Evolutionary conservation across 1,140 invertebrate species (phyloP), one percentile per base, ranked within the genome.

Genomic region (Aphelinus certus): DNA sequence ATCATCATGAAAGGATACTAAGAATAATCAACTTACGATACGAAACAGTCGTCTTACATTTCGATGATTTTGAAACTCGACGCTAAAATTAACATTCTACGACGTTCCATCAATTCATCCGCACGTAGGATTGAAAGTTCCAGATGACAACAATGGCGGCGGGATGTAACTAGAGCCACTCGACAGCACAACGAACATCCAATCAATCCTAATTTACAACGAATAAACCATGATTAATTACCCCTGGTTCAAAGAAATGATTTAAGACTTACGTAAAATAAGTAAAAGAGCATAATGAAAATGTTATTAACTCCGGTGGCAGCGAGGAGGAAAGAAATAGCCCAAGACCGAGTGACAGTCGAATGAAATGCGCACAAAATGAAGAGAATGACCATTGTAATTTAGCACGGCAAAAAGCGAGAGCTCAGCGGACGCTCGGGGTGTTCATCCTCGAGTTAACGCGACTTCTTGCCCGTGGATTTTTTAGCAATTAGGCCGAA

Each of bases 371-470:
- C 26, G 0, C 26, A 26, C 26, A 74, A 66, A 77, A 48, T 45
- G 56, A 73, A 55, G 73, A 74, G 60, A 66, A 70, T 51, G 71
- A 43, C 48, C 53, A 76, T 77, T 66, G 66, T 65, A 76, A 69
- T 75, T 62, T 46, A 7, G 45, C 55, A 49, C 65, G 56, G 73
- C 56, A 68, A 71, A 70, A 70, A 56, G 60, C 45, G 7, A 51
- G 57, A 48, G 68, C 45, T 73, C 75, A 78, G 76, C 45, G 62
- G 75, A 71, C 71, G 64, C 53, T 60, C 57, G 70, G 26, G 26
- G 26, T 26, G 26, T 26, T 26, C 79, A 76, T 80, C 77, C 80
- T 81, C 77, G 67, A 79, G 79, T 80, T 81, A 81, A 81, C 79
- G 78, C 77, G 75, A 77, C 76, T 5, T 7, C 65, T 67, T 60